These are phyloP conservation scores for Pogonognathellus flavescens DNA, from an alignment of 1,140 invertebrate species.

Conservation along the genomic window DNA sequence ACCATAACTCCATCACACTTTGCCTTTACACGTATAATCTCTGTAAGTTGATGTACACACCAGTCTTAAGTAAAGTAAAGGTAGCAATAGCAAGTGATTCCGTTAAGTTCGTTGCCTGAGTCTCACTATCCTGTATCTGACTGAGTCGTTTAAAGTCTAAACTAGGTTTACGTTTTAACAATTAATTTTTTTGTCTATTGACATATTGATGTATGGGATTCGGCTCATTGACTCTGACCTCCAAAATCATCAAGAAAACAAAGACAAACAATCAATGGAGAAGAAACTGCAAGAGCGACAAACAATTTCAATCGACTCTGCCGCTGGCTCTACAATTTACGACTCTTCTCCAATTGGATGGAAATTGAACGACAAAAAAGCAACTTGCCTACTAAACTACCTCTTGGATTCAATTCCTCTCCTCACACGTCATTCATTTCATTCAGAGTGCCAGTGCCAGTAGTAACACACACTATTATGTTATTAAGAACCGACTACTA, in stretches of 20 bases:
- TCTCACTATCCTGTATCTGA: not conserved
- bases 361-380: constrained; percentile 16
- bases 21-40: too few species aligned
- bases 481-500: constrained; percentile 26
- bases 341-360: not conserved
- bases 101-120: not conserved
- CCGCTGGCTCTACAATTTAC: not conserved
- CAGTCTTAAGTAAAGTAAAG: too few species aligned
- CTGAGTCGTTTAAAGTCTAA: not conserved
- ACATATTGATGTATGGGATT: constrained; percentile 41
- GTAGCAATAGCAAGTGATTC: too few species aligned
- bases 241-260: constrained; percentile 32
- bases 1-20: too few species aligned
- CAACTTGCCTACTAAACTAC: constrained; percentile 16
- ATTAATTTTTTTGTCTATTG: constrained; percentile 42
- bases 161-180: constrained; percentile 14
- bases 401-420: constrained; percentile 3
- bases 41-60: too few species aligned
- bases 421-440: constrained; percentile 40
- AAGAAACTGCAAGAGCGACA: constrained; percentile 18
- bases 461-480: constrained; percentile 31
- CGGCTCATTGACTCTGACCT: constrained; percentile 43
- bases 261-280: constrained; percentile 36
- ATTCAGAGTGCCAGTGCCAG: not conserved
- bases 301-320: constrained; percentile 21